Percentiles rank a stretch among this genome's conserved stretches.
These are phyloP conservation scores for Rhopalosiphum nymphaeae DNA, from an alignment of 2,888 invertebrate genomes.

Conservation along the genomic window DNA sequence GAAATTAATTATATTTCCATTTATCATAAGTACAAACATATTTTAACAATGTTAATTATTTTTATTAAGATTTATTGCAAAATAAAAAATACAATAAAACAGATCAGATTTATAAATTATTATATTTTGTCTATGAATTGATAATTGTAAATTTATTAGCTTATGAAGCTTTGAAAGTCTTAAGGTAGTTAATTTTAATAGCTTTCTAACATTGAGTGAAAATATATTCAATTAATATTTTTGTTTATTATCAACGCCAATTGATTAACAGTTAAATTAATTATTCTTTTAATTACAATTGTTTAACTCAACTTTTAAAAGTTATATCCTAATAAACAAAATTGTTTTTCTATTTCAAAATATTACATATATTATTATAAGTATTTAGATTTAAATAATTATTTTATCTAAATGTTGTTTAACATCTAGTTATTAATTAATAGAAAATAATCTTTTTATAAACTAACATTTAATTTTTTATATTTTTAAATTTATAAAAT, in stretches of 20 bases:
- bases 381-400: background rate
- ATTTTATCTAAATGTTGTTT: background rate
- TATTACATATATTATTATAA: background rate
- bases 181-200: background rate
- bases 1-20: conserved; percentile 41
- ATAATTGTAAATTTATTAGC: background rate
- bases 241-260: background rate
- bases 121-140: background rate
- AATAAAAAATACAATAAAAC: background rate
- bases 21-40: conserved; percentile 56
- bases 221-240: background rate
- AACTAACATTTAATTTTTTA: conserved; percentile 47
- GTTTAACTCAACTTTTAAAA: background rate
- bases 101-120: conserved; percentile 6
- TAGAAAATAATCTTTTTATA: conserved; percentile 35
- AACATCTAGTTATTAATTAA: conserved; percentile 4
- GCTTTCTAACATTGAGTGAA: background rate
- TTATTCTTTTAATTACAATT: background rate
- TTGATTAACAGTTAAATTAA: background rate
- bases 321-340: background rate
- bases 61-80: background rate
- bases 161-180: background rate
- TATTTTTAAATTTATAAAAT: conserved; percentile 43
- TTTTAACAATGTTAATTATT: conserved; percentile 39
- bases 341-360: background rate